phyloP scores from a whole-genome alignment of 2,113 vertebrate species.

The Paradisaea rubra region DNA sequence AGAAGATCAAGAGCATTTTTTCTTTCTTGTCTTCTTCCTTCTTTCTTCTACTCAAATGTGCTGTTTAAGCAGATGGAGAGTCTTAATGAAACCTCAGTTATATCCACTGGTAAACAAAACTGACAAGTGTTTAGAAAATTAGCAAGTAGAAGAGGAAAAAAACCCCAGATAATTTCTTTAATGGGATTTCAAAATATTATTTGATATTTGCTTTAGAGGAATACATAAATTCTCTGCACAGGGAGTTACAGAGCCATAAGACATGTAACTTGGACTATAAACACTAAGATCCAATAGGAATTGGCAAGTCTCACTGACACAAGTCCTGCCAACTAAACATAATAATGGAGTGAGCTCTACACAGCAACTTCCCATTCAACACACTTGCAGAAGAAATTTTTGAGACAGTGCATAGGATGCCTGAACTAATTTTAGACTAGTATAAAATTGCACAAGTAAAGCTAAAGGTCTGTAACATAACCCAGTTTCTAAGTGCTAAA shows the following conservation, averaged over 20 bases:
- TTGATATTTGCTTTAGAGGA: neutral
- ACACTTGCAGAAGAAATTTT: neutral
- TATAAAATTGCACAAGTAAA: neutral
- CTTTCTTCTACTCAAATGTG: neutral
- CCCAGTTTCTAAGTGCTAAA: neutral
- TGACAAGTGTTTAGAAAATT: neutral
- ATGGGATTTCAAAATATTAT: neutral
- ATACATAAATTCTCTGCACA: neutral
- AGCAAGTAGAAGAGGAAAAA: neutral
- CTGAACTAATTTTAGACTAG: neutral
- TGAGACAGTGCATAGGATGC: neutral
- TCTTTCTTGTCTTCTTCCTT: neutral
- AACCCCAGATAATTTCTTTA: neutral
- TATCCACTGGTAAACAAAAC: neutral
- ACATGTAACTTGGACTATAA: neutral
- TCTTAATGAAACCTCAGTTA: neutral
- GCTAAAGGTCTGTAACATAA: neutral
- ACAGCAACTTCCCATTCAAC: neutral
- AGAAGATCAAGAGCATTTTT: neutral
- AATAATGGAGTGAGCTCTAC: neutral
- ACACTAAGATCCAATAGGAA: neutral
- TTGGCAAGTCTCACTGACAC: neutral
- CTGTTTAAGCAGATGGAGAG: neutral
- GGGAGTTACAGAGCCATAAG: neutral
- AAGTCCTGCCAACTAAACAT: neutral